Conservation (phyloP, 2,888 invertebrate species). For the Drosophila robusta region DNA sequence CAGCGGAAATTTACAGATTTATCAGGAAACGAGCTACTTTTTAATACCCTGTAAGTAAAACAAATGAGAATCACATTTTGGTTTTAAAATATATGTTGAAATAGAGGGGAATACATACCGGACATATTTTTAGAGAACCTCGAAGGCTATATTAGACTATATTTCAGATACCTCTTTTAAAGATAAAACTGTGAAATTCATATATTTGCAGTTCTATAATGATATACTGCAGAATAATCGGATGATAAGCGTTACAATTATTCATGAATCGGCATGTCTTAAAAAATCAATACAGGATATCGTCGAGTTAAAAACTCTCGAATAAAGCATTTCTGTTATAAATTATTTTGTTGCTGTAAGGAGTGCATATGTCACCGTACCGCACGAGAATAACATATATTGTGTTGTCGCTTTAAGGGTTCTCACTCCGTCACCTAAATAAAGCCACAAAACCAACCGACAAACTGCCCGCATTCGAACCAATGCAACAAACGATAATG, state of each 20-base stretch:
- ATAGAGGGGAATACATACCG: too few relatives aligned
- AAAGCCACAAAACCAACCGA: conserved; percentile 36
- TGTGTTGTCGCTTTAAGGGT: conserved; percentile 45
- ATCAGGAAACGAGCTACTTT: conserved; percentile 28
- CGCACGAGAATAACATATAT: conserved; percentile 21
- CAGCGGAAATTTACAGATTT: conserved; percentile 47
- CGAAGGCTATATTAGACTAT: too few relatives aligned
- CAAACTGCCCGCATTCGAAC: conserved; percentile 51
- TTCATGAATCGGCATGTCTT: too few relatives aligned
- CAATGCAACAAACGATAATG: conserved; percentile 36
- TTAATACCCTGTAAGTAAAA: conserved; percentile 1
- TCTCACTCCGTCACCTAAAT: conserved; percentile 40
- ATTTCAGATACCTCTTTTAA: too few relatives aligned
- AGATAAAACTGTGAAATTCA: too few relatives aligned
- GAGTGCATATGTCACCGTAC: conserved; percentile 12
- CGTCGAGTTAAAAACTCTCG: not conserved
- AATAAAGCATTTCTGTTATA: conserved; percentile 1
- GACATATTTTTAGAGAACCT: too few relatives aligned
- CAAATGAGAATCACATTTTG: too few relatives aligned
- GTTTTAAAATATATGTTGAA: too few relatives aligned
- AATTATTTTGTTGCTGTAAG: conserved; percentile 14
- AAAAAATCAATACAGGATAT: conserved; percentile 16
- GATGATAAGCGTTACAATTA: too few relatives aligned
- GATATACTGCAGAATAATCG: too few relatives aligned
- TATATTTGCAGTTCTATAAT: too few relatives aligned